Percentiles rank a stretch among this genome's conserved stretches.
Evolutionary conservation across 2,797 vertebrate genomes (phyloP).

Genomic region (Onychomys torridus): DNA sequence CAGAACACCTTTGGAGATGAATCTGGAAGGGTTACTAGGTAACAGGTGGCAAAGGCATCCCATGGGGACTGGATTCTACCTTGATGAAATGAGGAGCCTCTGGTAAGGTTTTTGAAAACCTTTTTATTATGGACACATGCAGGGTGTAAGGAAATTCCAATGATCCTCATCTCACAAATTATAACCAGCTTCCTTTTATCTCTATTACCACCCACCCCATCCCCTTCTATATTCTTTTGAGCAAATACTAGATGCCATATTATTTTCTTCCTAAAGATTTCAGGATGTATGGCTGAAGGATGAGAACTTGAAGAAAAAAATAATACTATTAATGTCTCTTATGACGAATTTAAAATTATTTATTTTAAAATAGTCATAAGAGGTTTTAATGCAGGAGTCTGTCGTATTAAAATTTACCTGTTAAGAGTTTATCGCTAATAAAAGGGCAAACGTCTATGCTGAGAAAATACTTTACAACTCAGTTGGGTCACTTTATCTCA

Average conservation of each 20-base stretch:
- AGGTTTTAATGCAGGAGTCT: not conserved
- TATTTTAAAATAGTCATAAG: not conserved
- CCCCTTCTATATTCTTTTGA: not conserved
- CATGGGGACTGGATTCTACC: not conserved
- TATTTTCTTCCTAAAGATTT: not conserved
- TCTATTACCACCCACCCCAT: not conserved
- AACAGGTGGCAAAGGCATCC: not conserved
- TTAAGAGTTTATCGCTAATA: slow-evolving; percentile 6
- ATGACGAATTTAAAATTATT: no score
- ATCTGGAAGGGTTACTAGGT: not conserved
- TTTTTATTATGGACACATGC: not conserved
- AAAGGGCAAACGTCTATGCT: slow-evolving; percentile 1
- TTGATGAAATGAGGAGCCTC: not conserved
- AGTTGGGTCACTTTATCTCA: slow-evolving; percentile 38
- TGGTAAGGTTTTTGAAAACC: not conserved
- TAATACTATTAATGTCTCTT: not conserved
- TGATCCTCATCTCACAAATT: not conserved
- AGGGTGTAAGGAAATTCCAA: not conserved
- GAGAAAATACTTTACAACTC: not conserved
- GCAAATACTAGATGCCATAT: not conserved
- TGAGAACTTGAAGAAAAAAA: slow-evolving; percentile 10
- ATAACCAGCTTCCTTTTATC: not conserved
- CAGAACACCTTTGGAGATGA: slow-evolving; percentile 16
- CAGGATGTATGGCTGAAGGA: not conserved
- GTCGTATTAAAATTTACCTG: not conserved